Evolutionary conservation across 2,888 invertebrate species (phyloP), one percentile per base, ranked within the genome.

Genomic region (Parnassius mnemosyne): DNA sequence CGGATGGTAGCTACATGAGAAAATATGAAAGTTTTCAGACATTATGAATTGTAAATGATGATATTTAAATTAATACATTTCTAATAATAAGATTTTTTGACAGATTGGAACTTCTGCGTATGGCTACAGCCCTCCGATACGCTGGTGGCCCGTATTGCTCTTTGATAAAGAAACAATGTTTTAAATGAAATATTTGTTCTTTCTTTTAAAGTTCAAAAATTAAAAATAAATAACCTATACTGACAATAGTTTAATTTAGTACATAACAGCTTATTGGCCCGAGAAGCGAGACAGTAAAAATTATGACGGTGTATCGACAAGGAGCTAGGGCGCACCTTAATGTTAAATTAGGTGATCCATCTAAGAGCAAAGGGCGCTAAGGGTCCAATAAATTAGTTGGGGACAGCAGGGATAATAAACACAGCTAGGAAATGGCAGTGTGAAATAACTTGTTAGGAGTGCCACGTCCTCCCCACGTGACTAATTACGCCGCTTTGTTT

Each of bases 291-390:
- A 49, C 46, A 55, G 54, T 56, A 63, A 76, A 80, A 84, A 77
- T 80, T 77, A 84, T 82, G 79, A 75, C 70, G 71, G 78, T 71
- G 74, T 73, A 76, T 77, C 71, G 68, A 56, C 61, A 56, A 58
- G 70, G 68, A 68, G 65, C 64, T 56, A 51, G 68, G 67, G 69
- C 68, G 75, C 77, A 77, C 83, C 83, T 84, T 87, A 87, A 89
- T 86, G 87, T 83, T 84, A 87, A 89, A 91, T 91, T 87, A 89
- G 89, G 88, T 79, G 81, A 90, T 90, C 85, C 86, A 85, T 90
- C 89, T 84, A 74, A 72, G 79, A 73, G 74, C 81, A 80, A 78
- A 85, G 86, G 88, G 87, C 84, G 88, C 73, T 85, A 84, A 85
- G 87, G 86, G 84, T 72, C 77, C 83, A 77, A 89, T 90, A 90